Evolutionary conservation across 2,797 vertebrate genomes (phyloP), one percentile per base, ranked within the genome.

Genomic region (Podargus strigoides): DNA sequence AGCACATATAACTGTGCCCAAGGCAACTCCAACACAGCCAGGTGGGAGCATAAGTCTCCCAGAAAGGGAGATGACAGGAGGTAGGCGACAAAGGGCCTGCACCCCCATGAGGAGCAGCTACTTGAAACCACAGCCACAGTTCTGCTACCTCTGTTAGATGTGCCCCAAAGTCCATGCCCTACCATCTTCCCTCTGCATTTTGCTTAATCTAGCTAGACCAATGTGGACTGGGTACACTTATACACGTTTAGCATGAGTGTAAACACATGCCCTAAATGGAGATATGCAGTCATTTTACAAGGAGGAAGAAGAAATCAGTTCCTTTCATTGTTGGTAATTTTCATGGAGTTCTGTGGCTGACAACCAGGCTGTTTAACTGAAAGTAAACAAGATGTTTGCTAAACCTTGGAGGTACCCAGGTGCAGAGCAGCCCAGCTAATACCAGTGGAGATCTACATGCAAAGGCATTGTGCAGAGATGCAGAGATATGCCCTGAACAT

Each of bases 1-100:
- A 90, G 64, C 58, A 72, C 53, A 39, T 14, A 13, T 3, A 75
- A 34, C 26, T 0, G 0, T 63, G 36, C 34, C 58, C 0, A 0
- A 86, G 55, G 32, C 26, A 63, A 59, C 16, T 84, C 46, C 62
- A 75, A 22, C 30, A 8, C 1, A 44, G 18, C 20, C 37, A 72
- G n/a, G 13, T 30, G 50, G 46, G 46, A 92, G 30, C 2, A 85
- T 39, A 74, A 53, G 28, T 44, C 14, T 78, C 77, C 39, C 23
- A 37, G 32, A 66, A 74, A 79, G 37, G 19, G n/a, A n/a, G n/a
- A n/a, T n/a, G n/a, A n/a, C n/a, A n/a, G n/a, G n/a, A n/a, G n/a
- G n/a, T n/a, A n/a, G n/a, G n/a, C n/a, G n/a, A 50, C 52, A 76
- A 78, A 15, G 22, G 7, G 3, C 5, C 47, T 28, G 9, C 27